Conservation (phyloP, 2,888 invertebrate species). For the Acanthococcus lagerstroemiae region DNA sequence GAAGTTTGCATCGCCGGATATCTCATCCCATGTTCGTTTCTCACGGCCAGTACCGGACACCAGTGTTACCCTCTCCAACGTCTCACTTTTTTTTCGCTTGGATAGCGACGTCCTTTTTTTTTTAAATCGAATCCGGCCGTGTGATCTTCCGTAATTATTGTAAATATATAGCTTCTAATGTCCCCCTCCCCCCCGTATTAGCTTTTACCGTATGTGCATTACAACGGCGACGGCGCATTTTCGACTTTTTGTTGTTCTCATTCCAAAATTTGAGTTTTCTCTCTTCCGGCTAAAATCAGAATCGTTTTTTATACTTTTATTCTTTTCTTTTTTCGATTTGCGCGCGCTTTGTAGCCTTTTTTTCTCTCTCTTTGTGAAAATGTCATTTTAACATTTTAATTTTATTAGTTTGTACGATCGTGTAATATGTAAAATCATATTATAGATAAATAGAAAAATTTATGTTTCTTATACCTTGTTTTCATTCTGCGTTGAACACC, state of each 20-base stretch:
- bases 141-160: constrained; percentile 12
- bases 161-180: constrained; percentile 17
- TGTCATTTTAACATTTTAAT: constrained; percentile 15
- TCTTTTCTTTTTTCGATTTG: constrained; percentile 11
- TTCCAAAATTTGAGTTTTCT: too few relatives aligned
- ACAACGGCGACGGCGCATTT: constrained; percentile 21
- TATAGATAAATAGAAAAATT: constrained; percentile 28
- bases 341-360: constrained; percentile 23
- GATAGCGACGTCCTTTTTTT: too few relatives aligned
- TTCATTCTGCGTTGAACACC: too few relatives aligned
- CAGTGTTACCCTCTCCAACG: neutral
- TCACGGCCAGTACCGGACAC: constrained; percentile 18
- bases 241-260: too few relatives aligned
- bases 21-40: neutral
- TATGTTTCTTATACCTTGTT: constrained; percentile 21
- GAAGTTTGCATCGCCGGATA: constrained; percentile 9
- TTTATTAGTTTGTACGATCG: constrained; percentile 28
- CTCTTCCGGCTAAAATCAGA: constrained; percentile 3
- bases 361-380: neutral
- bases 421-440: constrained; percentile 30
- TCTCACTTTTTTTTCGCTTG: too few relatives aligned
- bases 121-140: too few relatives aligned
- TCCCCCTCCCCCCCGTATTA: too few relatives aligned
- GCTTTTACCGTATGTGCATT: neutral
- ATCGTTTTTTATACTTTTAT: neutral